These are phyloP conservation scores for Bombus superbus DNA, from an alignment of 1,140 invertebrate genomes.

Conservation along the genomic window DNA sequence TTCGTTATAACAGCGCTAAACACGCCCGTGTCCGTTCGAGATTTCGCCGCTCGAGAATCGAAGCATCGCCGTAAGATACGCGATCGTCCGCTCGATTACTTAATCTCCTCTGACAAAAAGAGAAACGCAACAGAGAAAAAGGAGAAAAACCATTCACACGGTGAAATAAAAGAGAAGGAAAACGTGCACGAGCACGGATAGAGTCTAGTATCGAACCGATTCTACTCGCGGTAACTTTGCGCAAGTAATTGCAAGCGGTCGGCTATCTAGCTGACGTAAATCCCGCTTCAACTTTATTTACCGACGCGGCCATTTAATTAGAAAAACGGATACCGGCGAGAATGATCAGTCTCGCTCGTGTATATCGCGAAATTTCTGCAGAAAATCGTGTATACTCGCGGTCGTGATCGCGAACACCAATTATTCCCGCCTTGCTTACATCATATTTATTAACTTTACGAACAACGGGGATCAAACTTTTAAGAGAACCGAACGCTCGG, in stretches of 20 bases:
- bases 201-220: slow-evolving; percentile 5
- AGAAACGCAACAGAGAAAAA: not conserved
- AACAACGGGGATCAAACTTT: no score
- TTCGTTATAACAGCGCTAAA: slow-evolving; percentile 41
- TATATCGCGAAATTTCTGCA: not conserved
- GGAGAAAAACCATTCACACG: no score
- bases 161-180: not conserved
- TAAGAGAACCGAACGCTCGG: no score
- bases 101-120: not conserved
- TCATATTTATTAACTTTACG: not conserved
- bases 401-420: not conserved
- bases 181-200: not conserved
- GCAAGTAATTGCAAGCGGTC: slow-evolving; percentile 34
- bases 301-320: slow-evolving; percentile 42
- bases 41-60: not conserved
- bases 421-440: not conserved
- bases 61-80: not conserved
- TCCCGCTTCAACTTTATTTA: slow-evolving; percentile 44
- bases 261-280: slow-evolving; percentile 28
- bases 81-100: not conserved
- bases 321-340: slow-evolving; percentile 26
- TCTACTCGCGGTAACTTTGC: slow-evolving; percentile 9
- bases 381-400: not conserved
- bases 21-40: slow-evolving; percentile 7
- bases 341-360: slow-evolving; percentile 13